Conservation (phyloP, 2,113 vertebrate species). For the Grammomys dolichurus region DNA sequence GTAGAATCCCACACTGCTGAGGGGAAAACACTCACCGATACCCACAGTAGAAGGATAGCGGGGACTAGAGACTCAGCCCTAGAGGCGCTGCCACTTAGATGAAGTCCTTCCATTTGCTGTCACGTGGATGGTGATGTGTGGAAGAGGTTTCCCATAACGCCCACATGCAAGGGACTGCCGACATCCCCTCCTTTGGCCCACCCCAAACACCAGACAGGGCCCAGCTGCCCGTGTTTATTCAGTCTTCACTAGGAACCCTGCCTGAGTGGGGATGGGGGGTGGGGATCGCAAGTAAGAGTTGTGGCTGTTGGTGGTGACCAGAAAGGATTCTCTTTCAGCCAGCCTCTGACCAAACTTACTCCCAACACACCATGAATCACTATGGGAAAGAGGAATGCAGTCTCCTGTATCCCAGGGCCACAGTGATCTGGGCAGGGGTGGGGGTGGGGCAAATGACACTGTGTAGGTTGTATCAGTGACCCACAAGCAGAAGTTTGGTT, state of each 20-base stretch:
- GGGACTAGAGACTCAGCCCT: neutral
- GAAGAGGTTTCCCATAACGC: neutral
- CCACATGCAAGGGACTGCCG: neutral
- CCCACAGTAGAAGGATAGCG: neutral
- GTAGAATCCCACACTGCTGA: constrained; percentile 17
- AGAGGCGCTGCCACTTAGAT: neutral
- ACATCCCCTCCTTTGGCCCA: neutral
- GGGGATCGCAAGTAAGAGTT: neutral
- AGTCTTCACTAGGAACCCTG: neutral
- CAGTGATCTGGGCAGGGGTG: neutral
- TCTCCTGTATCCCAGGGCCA: neutral
- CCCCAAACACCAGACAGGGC: neutral
- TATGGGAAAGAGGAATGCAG: neutral
- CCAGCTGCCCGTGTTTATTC: neutral
- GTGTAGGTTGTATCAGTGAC: neutral
- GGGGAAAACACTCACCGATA: neutral
- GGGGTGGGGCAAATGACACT: accelerated
- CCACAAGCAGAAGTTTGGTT: neutral
- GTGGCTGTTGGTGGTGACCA: neutral
- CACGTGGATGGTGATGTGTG: neutral
- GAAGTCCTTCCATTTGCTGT: neutral
- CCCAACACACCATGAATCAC: neutral
- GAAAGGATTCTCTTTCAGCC: neutral
- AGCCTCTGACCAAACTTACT: neutral
- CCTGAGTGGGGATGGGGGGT: neutral